Base-by-base conservation (phyloP, 2,113 vertebrate genomes). In the Malurus melanocephalus region DNA sequence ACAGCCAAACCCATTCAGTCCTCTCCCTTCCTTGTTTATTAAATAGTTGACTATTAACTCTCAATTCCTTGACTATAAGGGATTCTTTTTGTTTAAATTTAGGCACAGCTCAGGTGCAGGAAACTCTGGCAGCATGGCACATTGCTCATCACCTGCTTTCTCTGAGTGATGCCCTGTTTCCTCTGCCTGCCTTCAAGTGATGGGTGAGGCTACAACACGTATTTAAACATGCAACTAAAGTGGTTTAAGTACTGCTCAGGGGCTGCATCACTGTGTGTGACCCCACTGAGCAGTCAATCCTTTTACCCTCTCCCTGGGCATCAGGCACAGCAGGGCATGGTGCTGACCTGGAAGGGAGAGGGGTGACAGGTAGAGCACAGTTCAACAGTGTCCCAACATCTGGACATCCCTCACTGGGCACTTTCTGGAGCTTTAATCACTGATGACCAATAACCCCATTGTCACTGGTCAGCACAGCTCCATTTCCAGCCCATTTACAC, bases 261-360 rank as follows among this genome's bases (percentile, higher is more conserved):
- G 7, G 4, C 40, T 62, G 16, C 26, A 45, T 32, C 33, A 10
- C 26, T 35, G 62, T 9, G 1, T 9, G 6, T 10, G 45, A 76
- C 1, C 0, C 15, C 40, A 17, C 20, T 11, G 62, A 85, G 60
- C 0, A 1, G 20, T 40, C 69, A n/a, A 35, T 8, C 26, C 18
- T 84, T 60, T 56, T 19, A 46, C 2, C 12, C 10, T 16, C 16
- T 71, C 33, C 30, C 14, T 45, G 57, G 19, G 35, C 40, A 33
- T 7, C 55, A 75, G 49, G 33, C 24, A 46, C 32, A 62, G 68
- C 13, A 68, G 24, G 28, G 9, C 33, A 48, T 9, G 1, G 26
- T 22, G 18, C 64, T 84, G 35, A 16, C n/a, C 26, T 7, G 13
- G 3, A 52, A 57, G 16, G n/a, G 16, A 52, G 51, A 57, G 3